Base-by-base conservation (phyloP, 1,140 invertebrate species). In the Danaus plexippus region DNA sequence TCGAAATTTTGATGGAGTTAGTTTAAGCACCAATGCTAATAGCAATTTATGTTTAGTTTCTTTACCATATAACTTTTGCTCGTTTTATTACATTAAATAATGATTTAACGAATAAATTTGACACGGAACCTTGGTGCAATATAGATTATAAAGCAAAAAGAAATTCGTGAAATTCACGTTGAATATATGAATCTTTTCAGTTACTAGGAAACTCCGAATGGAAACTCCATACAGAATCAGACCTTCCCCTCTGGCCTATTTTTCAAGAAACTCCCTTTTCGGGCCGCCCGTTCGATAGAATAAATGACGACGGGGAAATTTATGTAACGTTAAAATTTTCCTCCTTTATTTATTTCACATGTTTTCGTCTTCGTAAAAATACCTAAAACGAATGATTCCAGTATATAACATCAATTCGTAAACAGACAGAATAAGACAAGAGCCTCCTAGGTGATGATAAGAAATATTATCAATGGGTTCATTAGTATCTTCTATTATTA, bases 241-340 rank as follows among this genome's bases (percentile, higher is more conserved):
- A 52, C 61, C 43, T 52, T 61, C 61, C 63, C 64, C 59, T 65
- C 52, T 70, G 74, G 54, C 77, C 75, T 66, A 75, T 73, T 79
- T 69, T 77, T 68, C 62, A 49, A 63, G 51, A 54, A 64, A 67
- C 59, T 67, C 69, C 69, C 59, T 61, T 61, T 61, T 61, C 11
- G 54, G 59, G 67, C 47, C 62, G 47, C 64, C 62, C 71, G 57
- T 71, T 77, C 65, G 69, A 64, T 68, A 66, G 75, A 81, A 81
- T 76, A 80, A 84, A 84, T 80, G 77, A 74, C 64, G 71, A 74
- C 64, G 61, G 71, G 72, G 78, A 73, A 84, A 80, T 81, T 80
- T 82, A 81, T 79, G 75, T 65, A 51, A 52, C 50, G 42, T 55
- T 54, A 55, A 52, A 54, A 55, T 60, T 54, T 18, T 43, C 15